These are phyloP conservation scores for Ivindomyrus marchei DNA, from an alignment of 2,113 vertebrate genomes.

Conservation along the genomic window DNA sequence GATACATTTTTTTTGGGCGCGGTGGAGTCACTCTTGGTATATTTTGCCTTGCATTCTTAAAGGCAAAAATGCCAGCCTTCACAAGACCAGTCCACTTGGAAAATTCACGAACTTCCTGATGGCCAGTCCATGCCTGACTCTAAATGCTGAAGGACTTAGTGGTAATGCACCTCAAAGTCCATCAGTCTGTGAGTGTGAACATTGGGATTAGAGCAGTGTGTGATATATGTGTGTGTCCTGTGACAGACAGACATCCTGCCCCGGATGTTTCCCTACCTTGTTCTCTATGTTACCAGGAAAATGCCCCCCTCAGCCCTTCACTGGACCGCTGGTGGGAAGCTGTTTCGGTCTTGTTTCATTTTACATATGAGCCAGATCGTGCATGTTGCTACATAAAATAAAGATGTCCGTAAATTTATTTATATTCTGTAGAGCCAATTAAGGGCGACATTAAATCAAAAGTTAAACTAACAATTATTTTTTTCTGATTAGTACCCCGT, in stretches of 20 bases:
- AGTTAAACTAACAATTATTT: background rate
- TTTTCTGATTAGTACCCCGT: background rate
- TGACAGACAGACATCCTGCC: background rate
- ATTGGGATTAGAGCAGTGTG: background rate
- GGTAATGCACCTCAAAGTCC: background rate
- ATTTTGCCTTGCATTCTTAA: background rate
- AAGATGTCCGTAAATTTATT: background rate
- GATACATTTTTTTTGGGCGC: background rate
- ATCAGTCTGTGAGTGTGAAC: background rate
- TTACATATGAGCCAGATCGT: background rate
- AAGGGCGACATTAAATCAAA: background rate
- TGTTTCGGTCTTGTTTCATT: background rate
- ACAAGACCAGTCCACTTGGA: background rate
- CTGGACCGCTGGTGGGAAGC: background rate
- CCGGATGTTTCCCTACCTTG: background rate
- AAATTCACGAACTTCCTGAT: background rate
- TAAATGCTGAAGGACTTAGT: background rate
- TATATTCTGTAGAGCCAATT: background rate
- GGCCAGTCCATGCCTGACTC: background rate
- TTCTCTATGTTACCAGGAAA: background rate
- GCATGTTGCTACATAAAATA: background rate
- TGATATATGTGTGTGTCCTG: background rate
- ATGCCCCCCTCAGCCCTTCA: background rate
- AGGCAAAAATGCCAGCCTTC: background rate
- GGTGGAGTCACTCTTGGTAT: background rate